Evolutionary conservation across 2,113 vertebrate genomes (phyloP), one percentile per base, ranked within the genome.

Genomic region (Triplophysa tibetana): DNA sequence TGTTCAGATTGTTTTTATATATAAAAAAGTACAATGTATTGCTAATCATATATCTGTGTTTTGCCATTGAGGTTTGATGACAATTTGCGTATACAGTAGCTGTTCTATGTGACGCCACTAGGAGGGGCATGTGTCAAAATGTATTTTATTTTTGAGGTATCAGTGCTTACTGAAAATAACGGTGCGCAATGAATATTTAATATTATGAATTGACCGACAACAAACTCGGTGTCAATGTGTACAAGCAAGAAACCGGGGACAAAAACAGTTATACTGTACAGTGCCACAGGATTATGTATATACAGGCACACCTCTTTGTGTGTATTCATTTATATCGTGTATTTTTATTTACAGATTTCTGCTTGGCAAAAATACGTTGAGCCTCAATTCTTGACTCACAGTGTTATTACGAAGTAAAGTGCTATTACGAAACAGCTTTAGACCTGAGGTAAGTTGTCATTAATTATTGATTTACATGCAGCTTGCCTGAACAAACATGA

Each of bases 71-170:
- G 16, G 2, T 58, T 19, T 21, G n/a, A 58, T n/a, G n/a, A 9
- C 19, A 21, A 38, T 21, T 62, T 75, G 13, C 45, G 8, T 26
- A 29, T 29, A 24, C 24, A 24, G 24, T 24, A 68, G 13, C 43
- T 82, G 75, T 61, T 81, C 48, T 64, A 14, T 23, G 17, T 64
- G 54, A 38, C 4, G 38, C 91, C 91, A 90, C 90, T 89, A 91
- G 91, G 88, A 87, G 90, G 91, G 89, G 91, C 89, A 77, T 86
- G 10, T n/a, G n/a, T 21, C 3, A n/a, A 66, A 8, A 38, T n/a
- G 33, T 45, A 12, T 67, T 19, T 43, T 13, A 43, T 66, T 43
- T 21, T 66, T 9, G 19, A 11, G 4, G n/a, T 67, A 38, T 4
- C 26, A 41, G 19, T 21, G 38, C 64, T 12, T 67, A 16, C 41